phyloP scores from a whole-genome alignment of 2,113 vertebrate species.

The Hassar affinis region DNA sequence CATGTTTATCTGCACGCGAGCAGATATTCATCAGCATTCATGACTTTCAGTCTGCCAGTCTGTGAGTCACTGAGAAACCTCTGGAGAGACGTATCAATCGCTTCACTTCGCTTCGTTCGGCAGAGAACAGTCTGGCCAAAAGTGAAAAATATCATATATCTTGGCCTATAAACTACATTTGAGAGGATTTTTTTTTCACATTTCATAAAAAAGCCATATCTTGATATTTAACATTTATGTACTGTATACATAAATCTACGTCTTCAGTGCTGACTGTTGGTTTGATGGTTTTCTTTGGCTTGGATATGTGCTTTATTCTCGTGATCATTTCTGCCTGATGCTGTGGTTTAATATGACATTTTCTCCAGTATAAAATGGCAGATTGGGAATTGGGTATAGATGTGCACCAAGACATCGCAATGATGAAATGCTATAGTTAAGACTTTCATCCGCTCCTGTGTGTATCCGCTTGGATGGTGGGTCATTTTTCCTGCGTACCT shows the following conservation, averaged over 20 bases:
- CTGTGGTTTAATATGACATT: neutral
- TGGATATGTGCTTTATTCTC: neutral
- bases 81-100: neutral
- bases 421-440: neutral
- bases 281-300: neutral
- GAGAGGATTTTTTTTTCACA: too few relatives aligned
- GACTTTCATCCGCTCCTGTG: neutral
- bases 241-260: neutral
- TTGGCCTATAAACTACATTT: too few relatives aligned
- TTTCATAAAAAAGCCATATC: neutral
- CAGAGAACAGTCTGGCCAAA: conserved; percentile 1
- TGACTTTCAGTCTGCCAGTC: conserved; percentile 4
- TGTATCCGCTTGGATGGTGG: neutral
- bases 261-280: neutral
- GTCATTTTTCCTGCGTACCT: conserved; percentile 69
- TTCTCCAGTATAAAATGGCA: neutral
- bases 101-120: neutral
- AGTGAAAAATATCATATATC: neutral
- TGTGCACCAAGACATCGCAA: neutral
- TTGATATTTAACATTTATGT: neutral
- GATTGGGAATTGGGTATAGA: neutral
- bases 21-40: conserved; percentile 37
- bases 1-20: conserved; percentile 5
- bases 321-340: neutral
- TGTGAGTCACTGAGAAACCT: conserved; percentile 28